A percentile compares a stretch with the other conserved stretches of the same genome.
Evolutionary conservation across 2,113 vertebrate species (phyloP).

Genomic region (Cynoglossus semilaevis): DNA sequence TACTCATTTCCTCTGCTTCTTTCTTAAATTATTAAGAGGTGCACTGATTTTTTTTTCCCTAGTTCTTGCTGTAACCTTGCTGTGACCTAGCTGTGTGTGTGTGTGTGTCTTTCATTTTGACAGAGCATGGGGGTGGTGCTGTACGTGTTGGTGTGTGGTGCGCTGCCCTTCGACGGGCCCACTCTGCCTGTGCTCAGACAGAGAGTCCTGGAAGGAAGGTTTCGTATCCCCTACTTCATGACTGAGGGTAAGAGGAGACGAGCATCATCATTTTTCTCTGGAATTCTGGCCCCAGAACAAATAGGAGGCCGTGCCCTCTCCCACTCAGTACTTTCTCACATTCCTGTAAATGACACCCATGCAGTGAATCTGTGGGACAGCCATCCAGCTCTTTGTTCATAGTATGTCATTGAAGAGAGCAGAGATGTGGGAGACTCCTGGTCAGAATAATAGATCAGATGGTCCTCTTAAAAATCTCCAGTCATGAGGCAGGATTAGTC

Average conservation of each 20-base stretch:
- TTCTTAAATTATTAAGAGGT: neutral
- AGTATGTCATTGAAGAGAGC: neutral
- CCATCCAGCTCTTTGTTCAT: neutral
- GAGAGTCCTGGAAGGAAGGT: slow-evolving; percentile 94
- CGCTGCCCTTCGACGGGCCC: slow-evolving; percentile 94
- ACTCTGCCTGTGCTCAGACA: slow-evolving; percentile 93
- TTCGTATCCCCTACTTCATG: slow-evolving; percentile 99
- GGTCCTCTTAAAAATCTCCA: neutral
- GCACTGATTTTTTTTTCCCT: slow-evolving; percentile 10
- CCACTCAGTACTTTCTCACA: neutral
- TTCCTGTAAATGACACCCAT: neutral
- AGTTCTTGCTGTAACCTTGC: slow-evolving; percentile 17
- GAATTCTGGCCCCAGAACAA: neutral
- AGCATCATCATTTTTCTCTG: neutral
- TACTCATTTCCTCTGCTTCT: slow-evolving; percentile 7
- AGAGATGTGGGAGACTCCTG: slow-evolving; percentile 2
- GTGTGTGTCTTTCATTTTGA: slow-evolving; percentile 26
- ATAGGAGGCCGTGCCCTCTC: neutral
- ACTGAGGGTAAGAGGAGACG: slow-evolving; percentile 86
- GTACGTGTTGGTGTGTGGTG: slow-evolving; percentile 96
- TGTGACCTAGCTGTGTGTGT: slow-evolving; percentile 6
- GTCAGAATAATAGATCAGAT: slow-evolving; percentile 16
- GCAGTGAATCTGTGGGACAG: slow-evolving; percentile 4
- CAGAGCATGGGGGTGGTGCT: slow-evolving; percentile 98
- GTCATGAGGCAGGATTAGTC: no score